Conservation (phyloP, 2,888 invertebrate species). For the Hirtodrosophila cameraria region DNA sequence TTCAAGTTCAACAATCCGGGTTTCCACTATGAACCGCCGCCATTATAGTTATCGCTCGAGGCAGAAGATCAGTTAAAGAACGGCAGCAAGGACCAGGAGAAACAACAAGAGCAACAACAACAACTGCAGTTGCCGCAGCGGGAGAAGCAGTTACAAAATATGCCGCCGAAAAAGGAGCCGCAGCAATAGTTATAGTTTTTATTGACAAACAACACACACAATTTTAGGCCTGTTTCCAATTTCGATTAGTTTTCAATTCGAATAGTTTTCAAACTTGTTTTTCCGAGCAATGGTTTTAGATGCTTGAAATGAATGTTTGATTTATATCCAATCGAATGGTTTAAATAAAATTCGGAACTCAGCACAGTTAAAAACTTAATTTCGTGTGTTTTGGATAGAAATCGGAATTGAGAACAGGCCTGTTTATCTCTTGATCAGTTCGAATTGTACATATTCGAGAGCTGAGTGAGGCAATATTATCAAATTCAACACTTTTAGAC, state of each 20-base stretch:
- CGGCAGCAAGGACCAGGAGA: constrained; percentile 15
- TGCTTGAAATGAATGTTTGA: too few species aligned
- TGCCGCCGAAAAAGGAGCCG: constrained; percentile 31
- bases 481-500: constrained; percentile 17
- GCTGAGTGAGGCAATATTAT: constrained; percentile 19
- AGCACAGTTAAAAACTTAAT: too few species aligned
- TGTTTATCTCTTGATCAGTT: too few species aligned
- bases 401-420: too few species aligned
- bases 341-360: too few species aligned
- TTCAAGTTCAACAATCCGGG: constrained; percentile 84
- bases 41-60: constrained; percentile 71
- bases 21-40: constrained; percentile 80
- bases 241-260: constrained; percentile 22
- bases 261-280: too few species aligned
- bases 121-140: constrained; percentile 6
- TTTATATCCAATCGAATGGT: too few species aligned
- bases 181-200: constrained; percentile 53
- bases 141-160: constrained; percentile 1
- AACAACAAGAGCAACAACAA: constrained; percentile 11
- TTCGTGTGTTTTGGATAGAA: too few species aligned
- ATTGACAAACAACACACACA: constrained; percentile 31
- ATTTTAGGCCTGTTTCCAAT: too few species aligned
- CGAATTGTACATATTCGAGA: constrained; percentile 55
- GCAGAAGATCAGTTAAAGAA: constrained; percentile 18
- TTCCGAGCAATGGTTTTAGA: too few species aligned